A percentile compares a stretch with the other conserved stretches of the same genome.
Conservation (phyloP, 2,113 vertebrate species). For the Procavia capensis region DNA sequence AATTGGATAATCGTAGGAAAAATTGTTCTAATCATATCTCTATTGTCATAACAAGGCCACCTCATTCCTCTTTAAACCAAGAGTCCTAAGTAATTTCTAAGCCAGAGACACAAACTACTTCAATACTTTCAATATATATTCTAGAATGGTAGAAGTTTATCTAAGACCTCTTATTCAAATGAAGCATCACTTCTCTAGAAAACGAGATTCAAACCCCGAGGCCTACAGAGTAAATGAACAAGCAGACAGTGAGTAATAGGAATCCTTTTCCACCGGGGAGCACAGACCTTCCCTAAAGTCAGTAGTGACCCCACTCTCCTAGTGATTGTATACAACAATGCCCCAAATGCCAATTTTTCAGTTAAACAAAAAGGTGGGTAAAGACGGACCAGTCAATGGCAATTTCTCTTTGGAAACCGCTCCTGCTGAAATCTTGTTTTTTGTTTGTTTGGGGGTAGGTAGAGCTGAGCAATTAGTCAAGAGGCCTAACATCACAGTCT, state of each 20-base stretch:
- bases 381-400: background rate
- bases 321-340: background rate
- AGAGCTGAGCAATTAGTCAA: background rate
- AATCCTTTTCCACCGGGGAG: background rate
- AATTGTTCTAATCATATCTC: slow-evolving; percentile 52
- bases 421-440: background rate
- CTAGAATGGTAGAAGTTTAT: background rate
- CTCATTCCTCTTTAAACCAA: slow-evolving; percentile 38
- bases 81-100: slow-evolving; percentile 27
- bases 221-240: too few relatives aligned
- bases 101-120: background rate
- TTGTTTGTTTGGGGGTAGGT: background rate
- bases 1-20: slow-evolving; percentile 63
- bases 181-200: background rate
- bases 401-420: background rate
- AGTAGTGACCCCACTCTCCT: background rate
- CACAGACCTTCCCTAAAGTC: background rate
- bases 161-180: background rate
- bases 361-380: background rate
- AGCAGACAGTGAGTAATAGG: background rate
- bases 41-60: slow-evolving; percentile 44
- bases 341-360: background rate
- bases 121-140: background rate
- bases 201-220: background rate
- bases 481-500: background rate